A percentile compares a stretch with the other conserved stretches of the same genome.
phyloP scores from a whole-genome alignment of 2,797 vertebrate genomes.

The Peromyscus nudipes region DNA sequence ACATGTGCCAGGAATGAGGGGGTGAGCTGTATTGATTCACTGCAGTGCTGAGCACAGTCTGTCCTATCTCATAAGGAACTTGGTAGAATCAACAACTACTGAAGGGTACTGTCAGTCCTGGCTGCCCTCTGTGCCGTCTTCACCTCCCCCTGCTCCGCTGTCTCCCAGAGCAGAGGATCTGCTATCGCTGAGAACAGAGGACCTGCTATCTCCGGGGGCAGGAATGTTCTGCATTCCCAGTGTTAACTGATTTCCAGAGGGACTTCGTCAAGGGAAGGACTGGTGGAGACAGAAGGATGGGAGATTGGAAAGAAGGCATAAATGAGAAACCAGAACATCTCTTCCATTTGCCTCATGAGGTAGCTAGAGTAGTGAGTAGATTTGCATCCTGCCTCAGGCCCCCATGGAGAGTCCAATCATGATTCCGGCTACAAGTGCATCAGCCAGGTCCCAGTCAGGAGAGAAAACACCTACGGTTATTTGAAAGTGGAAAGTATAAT shows the following conservation, averaged over 20 bases:
- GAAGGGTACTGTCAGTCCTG: not conserved
- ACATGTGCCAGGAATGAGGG: not conserved
- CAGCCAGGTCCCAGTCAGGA: not conserved
- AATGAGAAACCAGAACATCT: not conserved
- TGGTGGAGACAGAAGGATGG: not conserved
- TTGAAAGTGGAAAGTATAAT: not conserved
- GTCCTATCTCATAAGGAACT: not conserved
- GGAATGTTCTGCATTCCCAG: not conserved
- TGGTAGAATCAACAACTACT: not conserved
- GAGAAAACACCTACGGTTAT: not conserved
- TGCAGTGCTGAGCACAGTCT: conserved; percentile 16
- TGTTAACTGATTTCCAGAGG: not conserved
- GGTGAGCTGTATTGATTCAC: not conserved
- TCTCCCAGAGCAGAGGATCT: not conserved
- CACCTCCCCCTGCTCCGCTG: not conserved
- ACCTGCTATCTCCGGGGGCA: not conserved
- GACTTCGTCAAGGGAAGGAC: not conserved
- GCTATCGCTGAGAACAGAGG: not conserved
- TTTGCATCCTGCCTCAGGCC: not conserved
- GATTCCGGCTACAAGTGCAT: not conserved
- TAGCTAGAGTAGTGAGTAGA: not conserved
- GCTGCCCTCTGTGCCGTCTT: not conserved
- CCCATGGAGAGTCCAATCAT: not conserved
- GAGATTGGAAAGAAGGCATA: not conserved
- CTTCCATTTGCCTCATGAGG: not conserved